Evolutionary conservation across 2,797 vertebrate genomes (phyloP).

Genomic region (Danio kyathit): DNA sequence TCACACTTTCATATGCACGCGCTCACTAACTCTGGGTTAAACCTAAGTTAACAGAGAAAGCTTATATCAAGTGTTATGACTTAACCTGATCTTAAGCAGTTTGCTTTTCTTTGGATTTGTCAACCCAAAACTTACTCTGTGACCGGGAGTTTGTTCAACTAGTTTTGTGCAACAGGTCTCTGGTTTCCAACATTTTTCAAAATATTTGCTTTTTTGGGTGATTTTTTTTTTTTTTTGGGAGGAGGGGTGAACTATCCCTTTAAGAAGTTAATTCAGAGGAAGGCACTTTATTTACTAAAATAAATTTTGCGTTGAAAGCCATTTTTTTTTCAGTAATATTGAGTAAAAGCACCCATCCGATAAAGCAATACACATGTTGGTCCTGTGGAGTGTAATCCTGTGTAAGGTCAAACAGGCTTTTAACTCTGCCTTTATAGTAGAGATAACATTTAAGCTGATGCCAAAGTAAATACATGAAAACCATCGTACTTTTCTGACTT

Average conservation of each 20-base stretch:
- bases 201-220: too few species aligned
- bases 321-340: not conserved
- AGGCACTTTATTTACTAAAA: not conserved
- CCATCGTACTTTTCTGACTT: not conserved
- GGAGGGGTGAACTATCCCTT: not conserved
- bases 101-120: too few species aligned
- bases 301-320: not conserved
- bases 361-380: slow-evolving; percentile 11
- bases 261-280: not conserved
- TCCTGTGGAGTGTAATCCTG: not conserved
- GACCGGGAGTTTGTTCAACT: too few species aligned
- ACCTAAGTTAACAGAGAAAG: too few species aligned
- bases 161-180: too few species aligned
- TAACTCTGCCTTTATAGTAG: not conserved
- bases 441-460: not conserved
- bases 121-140: too few species aligned
- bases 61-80: too few species aligned
- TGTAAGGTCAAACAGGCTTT: slow-evolving; percentile 12
- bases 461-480: slow-evolving; percentile 1
- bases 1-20: too few species aligned
- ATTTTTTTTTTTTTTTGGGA: too few species aligned
- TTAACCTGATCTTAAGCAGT: too few species aligned
- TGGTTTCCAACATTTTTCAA: too few species aligned
- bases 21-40: too few species aligned
- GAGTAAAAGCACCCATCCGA: not conserved